Evolutionary conservation across 2,113 vertebrate genomes (phyloP), one percentile per base, ranked within the genome.

Genomic region (Triplophysa rosa): DNA sequence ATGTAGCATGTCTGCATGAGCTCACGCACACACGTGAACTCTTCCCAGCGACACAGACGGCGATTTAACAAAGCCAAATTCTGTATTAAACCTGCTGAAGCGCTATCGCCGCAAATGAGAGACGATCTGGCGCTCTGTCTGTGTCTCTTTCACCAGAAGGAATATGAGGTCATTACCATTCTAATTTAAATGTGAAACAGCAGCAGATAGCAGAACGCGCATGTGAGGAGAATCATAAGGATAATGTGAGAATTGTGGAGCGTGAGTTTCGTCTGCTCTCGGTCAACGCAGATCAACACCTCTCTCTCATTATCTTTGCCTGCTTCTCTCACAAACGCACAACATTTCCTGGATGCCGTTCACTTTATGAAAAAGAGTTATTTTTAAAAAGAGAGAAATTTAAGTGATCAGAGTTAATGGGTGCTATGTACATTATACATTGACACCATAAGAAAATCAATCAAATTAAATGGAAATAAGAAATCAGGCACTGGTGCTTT

Each of bases 51-150:
- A 42, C 42, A 21, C 23, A 64, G 26, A 24, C 62, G 6, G 33
- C 65, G 45, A 66, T 66, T 77, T 65, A 65, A 65, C 61, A 47
- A 66, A 54, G 62, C 62, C 66, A 65, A 77, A 77, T 66, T 76
- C 73, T 76, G 65, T 77, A 77, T 77, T 77, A 77, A 77, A 77
- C 59, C 74, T 66, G 74, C 74, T 77, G 62, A 54, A 77, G 45
- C 74, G 74, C 45, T 65, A 77, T 77, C 61, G 65, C 49, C 52
- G 62, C 74, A 77, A 77, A 77, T 65, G 62, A 52, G 62, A 65
- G 58, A 63, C 16, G 40, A 77, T 33, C 45, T 49, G 61, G 17
- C 33, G 2, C 56, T 61, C 45, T 33, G 26, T 70, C 80, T 64
- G 45, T 64, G 16, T 26, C 56, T 63, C 74, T 24, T 37, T 19